Evolutionary conservation across 2,888 invertebrate species (phyloP), one percentile per base, ranked within the genome.

Genomic region (Netelia melanura): DNA sequence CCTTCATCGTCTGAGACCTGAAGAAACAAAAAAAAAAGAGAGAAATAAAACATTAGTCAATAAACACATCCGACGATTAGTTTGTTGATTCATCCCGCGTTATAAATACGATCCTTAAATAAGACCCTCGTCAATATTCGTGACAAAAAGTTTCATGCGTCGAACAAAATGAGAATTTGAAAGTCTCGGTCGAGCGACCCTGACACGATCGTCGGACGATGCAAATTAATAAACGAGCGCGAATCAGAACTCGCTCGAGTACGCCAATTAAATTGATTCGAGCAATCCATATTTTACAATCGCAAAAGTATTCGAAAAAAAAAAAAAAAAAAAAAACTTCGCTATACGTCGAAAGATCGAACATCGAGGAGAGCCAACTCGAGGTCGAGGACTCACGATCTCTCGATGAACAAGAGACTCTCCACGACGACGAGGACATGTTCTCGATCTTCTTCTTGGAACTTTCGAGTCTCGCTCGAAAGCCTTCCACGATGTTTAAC

Each of bases 1-100:
- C 90, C 90, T 88, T 92, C 92, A 92, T 92, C 74, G 78, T 91
- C 71, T 76, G 81, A 48, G 77, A 90, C 86, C 92, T 92, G 86
- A 48, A 90, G 91, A 30, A 86, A 48, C 81, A 44, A 56, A 80
- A 78, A 65, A 81, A 81, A 76, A 71, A 48, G 23, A 43, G 52
- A 14, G 23, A 52, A 11, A 25, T 68, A 14, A 68, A 14, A 52
- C 23, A 5, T 23, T 0, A 17, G 52, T 52, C 21, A 68, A 68
- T 23, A 25, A 68, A 48, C 54, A 3, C 5, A 2, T 68, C 17
- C 38, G n/a, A 14, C 52, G 5, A 52, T 52, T 1, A 52, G 14
- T 52, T 52, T 52, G 38, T 38, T 5, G 14, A 52, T 52, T 52
- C 14, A 52, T 3, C 5, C n/a, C n/a, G n/a, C 14, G 3, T 11